phyloP scores from a whole-genome alignment of 2,113 vertebrate species.

The Apodemus speciosus region DNA sequence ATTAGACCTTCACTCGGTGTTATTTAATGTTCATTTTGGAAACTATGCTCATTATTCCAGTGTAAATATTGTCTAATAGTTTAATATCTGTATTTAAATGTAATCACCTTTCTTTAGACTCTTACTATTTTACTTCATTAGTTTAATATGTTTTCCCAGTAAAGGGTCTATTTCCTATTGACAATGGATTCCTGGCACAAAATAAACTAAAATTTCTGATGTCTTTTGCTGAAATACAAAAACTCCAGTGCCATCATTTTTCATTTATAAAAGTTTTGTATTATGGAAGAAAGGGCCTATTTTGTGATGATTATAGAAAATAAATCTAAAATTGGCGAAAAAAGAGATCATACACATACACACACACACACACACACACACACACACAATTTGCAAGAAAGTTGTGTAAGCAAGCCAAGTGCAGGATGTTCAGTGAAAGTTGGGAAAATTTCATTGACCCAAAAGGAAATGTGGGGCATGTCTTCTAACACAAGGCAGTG shows the following conservation, averaged over 20 bases:
- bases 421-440: not conserved
- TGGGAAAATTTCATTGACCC: not conserved
- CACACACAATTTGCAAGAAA: not conserved
- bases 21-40: not conserved
- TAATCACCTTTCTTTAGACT: not conserved
- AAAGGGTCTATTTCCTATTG: not conserved
- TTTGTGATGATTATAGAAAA: not conserved
- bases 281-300: not conserved
- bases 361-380: not conserved
- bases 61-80: not conserved
- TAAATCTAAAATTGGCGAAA: not conserved
- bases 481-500: not conserved
- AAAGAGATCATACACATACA: not conserved
- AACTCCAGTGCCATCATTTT: not conserved
- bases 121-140: not conserved
- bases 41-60: not conserved
- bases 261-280: not conserved
- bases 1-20: not conserved
- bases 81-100: conserved; percentile 22
- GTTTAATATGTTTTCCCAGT: conserved; percentile 29
- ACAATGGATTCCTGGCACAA: not conserved
- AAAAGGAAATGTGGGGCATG: not conserved
- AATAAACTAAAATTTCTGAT: not conserved
- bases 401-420: not conserved
- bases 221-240: not conserved